Evolutionary conservation across 2,113 vertebrate species (phyloP).

Genomic region (Orientallactaga bullata): DNA sequence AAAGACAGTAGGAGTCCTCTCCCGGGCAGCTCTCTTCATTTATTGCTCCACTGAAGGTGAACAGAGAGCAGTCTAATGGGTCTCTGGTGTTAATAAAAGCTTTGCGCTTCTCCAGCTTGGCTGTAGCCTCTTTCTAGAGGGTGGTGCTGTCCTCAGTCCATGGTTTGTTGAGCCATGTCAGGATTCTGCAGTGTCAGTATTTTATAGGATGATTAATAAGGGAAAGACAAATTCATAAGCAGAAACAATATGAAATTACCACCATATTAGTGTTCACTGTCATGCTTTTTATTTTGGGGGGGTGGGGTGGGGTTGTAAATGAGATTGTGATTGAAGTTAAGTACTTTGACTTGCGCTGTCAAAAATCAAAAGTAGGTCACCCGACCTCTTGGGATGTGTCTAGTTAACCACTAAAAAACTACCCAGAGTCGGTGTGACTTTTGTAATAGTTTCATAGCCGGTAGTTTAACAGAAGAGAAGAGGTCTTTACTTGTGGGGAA

Average conservation of each 20-base stretch:
- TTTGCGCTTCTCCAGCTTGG: slow-evolving; percentile 90
- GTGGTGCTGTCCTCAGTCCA: slow-evolving; percentile 98
- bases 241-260: slow-evolving; percentile 95
- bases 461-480: slow-evolving; percentile 43
- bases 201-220: slow-evolving; percentile 99
- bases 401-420: slow-evolving; percentile 88
- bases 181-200: slow-evolving; percentile 98
- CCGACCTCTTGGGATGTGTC: slow-evolving; percentile 87
- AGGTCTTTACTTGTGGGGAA: slow-evolving; percentile 63
- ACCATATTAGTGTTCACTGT: slow-evolving; percentile 91
- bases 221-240: slow-evolving; percentile 98
- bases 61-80: slow-evolving; percentile 99
- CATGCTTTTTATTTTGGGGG: slow-evolving; percentile 88
- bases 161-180: slow-evolving; percentile 99
- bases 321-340: slow-evolving; percentile 92
- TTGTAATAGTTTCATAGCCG: background rate
- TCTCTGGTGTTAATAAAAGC: slow-evolving; percentile 99
- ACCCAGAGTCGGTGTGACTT: slow-evolving; percentile 65
- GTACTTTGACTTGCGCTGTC: slow-evolving; percentile 89
- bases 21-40: slow-evolving; percentile 97
- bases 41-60: slow-evolving; percentile 99
- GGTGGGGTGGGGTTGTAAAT: slow-evolving; percentile 84
- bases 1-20: slow-evolving; percentile 95
- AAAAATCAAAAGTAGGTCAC: slow-evolving; percentile 89
- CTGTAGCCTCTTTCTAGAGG: slow-evolving; percentile 93